Base-by-base conservation (phyloP, 1,140 invertebrate genomes). In the Daktulosphaira vitifoliae region DNA sequence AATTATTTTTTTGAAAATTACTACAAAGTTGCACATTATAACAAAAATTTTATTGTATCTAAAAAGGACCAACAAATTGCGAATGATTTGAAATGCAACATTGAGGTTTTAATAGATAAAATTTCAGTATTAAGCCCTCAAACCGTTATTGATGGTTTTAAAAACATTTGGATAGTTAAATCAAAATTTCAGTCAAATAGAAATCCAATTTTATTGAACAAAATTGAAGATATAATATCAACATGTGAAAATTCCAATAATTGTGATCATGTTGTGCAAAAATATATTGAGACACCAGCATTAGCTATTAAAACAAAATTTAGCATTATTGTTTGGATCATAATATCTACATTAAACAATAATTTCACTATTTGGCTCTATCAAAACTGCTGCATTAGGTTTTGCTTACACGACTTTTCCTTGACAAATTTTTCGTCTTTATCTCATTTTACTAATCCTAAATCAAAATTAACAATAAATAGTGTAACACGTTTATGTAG, bases 81-180 rank as follows among this genome's bases (percentile, higher is more conserved):
- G n/a, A 4, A n/a, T 2, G 9, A 18, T 13, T 2, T 62, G 25
- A 20, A 4, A 6, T 1, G 6, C 6, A 1, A 4, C 0, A 33
- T 15, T 23, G 9, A 11, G 18, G 11, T 3, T 8, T 8, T 62
- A n/a, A 3, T 62, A 0, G 13, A 22, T 0, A 13, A 3, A 13
- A 0, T 62, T 8, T 46, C n/a, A 1, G 9, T 1, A 1, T 18
- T 3, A 6, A 26, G 56, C 8, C 56, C 56, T n/a, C 56, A 62
- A 9, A 62, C 16, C n/a, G 23, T 2, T 1, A 62, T 62, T 4
- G 56, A 62, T 6, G 56, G 56, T 0, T 48, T 29, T 6, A 16
- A 29, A 5, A 62, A 62, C 25, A 6, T 62, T 2, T 62, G 56
- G 56, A 18, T 46, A 8, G n/a, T 62, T 6, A 62, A 62, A 25